Conservation (phyloP, 2,888 invertebrate genomes). For the Caenorhabditis sinica region DNA sequence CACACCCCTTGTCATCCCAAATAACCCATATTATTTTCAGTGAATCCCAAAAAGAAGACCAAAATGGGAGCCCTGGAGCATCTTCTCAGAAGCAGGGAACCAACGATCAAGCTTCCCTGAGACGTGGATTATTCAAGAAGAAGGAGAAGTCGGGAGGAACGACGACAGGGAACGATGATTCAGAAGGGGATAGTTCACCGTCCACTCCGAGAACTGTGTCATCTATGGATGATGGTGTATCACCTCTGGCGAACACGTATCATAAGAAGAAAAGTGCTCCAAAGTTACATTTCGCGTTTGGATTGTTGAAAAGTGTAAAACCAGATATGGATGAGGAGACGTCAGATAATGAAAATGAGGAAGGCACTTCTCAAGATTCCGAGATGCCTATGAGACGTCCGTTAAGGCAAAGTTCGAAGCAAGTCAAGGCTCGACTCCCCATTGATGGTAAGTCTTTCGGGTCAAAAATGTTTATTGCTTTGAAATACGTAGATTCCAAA, state of each 20-base stretch:
- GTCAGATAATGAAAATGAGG: constrained; percentile 77
- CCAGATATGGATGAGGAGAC: constrained; percentile 84
- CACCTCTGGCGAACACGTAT: constrained; percentile 60
- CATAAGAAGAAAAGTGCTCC: constrained; percentile 84
- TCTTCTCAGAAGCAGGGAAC: constrained; percentile 38
- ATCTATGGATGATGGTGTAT: constrained; percentile 75
- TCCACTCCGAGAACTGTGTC: constrained; percentile 81
- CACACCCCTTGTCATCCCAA: neutral
- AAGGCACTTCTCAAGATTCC: constrained; percentile 41
- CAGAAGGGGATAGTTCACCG: constrained; percentile 81
- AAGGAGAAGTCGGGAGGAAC: constrained; percentile 74
- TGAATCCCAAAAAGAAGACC: constrained; percentile 65
- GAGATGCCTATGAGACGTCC: constrained; percentile 37
- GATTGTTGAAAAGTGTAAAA: constrained; percentile 79
- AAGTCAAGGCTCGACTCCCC: constrained; percentile 49
- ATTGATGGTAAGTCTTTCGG: constrained; percentile 66
- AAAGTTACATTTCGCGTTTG: constrained; percentile 84
- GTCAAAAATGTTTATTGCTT: too few relatives aligned
- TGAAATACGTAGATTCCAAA: too few relatives aligned
- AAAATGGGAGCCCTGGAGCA: constrained; percentile 62
- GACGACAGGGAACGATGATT: constrained; percentile 73
- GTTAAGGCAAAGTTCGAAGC: constrained; percentile 56
- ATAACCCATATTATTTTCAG: constrained; percentile 34
- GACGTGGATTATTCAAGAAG: constrained; percentile 82
- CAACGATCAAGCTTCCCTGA: constrained; percentile 73